Base-by-base conservation (phyloP, 2,888 invertebrate genomes). In the Empis stercorea region DNA sequence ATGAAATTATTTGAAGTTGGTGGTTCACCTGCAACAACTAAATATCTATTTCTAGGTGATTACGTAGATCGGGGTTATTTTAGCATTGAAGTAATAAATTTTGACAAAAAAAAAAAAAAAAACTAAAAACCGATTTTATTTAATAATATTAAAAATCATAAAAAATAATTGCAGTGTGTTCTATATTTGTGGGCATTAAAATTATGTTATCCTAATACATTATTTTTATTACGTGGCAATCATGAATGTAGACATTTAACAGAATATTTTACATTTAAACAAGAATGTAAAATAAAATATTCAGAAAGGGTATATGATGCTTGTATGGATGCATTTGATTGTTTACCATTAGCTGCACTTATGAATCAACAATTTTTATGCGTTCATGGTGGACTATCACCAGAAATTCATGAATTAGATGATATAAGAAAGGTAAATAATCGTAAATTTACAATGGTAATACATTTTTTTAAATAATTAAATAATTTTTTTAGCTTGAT, bases 301-400 rank as follows among this genome's bases (percentile, higher is more conserved):
- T 95, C 96, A 65, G 96, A 99, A 74, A 84, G 89, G 70, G 95
- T 99, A 60, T 99, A 99, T 75, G 97, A 99, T 74, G 92, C 95
- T 61, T 99, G 97, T 76, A 99, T 99, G 97, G 96, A 97, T 65
- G 95, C 97, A 56, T 99, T 99, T 74, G 97, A 99, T 76, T 97
- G 96, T 75, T 81, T 99, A 72, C 97, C 97, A 59, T 79, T 99
- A 63, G 96, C 97, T 67, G 97, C 97, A 64, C 83, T 99, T 61
- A 97, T 99, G 95, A 99, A 99, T 77, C 95, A 96, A 79, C 97
- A 99, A 80, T 99, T 99, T 78, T 83, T 99, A 66, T 99, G 97
- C 78, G 96, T 99, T 66, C 97, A 99, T 72, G 97, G 97, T 59
- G 97, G 97, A 52, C 81, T 99, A 47, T 96, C 95, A 59, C 97